Evolutionary conservation across 2,888 invertebrate species (phyloP).

Genomic region (Sinelater perroti): DNA sequence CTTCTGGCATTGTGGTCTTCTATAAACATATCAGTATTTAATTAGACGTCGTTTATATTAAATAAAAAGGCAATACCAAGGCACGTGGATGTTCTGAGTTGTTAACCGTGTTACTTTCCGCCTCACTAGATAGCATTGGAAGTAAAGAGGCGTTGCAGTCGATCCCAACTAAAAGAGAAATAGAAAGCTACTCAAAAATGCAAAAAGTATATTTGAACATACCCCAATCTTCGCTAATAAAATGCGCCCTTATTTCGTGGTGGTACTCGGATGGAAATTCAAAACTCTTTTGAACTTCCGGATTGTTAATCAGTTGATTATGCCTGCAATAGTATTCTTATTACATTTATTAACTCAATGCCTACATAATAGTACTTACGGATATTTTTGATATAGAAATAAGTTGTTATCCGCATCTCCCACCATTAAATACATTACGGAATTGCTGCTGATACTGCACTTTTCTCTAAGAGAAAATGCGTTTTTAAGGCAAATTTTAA

Average conservation of each 20-base stretch:
- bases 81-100: background rate
- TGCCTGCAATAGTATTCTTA: conserved; percentile 49
- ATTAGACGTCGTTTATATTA: too few relatives aligned
- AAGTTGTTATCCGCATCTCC: conserved; percentile 73
- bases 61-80: too few relatives aligned
- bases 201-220: conserved; percentile 35
- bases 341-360: conserved; percentile 7
- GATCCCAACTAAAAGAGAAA: conserved; percentile 63
- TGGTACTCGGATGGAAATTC: conserved; percentile 58
- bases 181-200: conserved; percentile 3
- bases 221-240: conserved; percentile 70
- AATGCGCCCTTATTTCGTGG: conserved; percentile 64
- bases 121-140: too few relatives aligned
- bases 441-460: conserved; percentile 63
- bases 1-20: too few relatives aligned
- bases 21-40: too few relatives aligned
- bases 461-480: conserved; percentile 60
- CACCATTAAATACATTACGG: conserved; percentile 68
- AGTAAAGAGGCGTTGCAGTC: conserved; percentile 53
- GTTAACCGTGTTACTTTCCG: background rate
- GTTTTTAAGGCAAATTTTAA: conserved; percentile 57
- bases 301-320: conserved; percentile 59
- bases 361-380: conserved; percentile 58
- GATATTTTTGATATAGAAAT: conserved; percentile 65
- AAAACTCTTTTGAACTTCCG: conserved; percentile 60